Conservation (phyloP, 2,888 invertebrate genomes). For the Caenorhabditis sp. region DNA sequence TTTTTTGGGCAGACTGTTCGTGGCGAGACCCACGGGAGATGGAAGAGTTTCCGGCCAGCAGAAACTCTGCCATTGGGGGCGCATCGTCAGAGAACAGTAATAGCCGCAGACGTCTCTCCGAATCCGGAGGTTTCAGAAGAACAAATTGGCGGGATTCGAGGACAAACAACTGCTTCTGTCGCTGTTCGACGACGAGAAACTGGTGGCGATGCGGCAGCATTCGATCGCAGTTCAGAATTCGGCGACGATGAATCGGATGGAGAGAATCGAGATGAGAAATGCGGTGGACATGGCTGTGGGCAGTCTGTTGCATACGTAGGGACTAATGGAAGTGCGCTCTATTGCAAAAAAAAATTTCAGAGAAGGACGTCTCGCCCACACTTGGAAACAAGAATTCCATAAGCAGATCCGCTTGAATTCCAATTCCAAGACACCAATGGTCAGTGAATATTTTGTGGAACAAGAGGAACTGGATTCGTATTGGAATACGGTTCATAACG, state of each 20-base stretch:
- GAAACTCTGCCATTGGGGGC: too few relatives aligned
- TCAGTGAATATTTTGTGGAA: slow-evolving; percentile 27
- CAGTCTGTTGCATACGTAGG: slow-evolving; percentile 46
- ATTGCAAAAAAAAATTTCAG: too few relatives aligned
- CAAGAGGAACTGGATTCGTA: slow-evolving; percentile 31
- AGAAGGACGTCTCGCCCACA: slow-evolving; percentile 36
- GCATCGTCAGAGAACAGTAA: too few relatives aligned
- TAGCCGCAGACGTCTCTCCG: too few relatives aligned
- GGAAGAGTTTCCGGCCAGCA: too few relatives aligned
- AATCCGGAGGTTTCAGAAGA: slow-evolving; percentile 41
- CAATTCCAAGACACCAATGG: not conserved
- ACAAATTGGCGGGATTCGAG: slow-evolving; percentile 41
- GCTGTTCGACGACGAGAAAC: slow-evolving; percentile 45
- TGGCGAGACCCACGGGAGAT: too few relatives aligned
- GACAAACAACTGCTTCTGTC: slow-evolving; percentile 28
- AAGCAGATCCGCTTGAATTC: not conserved
- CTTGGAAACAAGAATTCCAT: slow-evolving; percentile 49
- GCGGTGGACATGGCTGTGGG: slow-evolving; percentile 37
- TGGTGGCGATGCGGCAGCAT: slow-evolving; percentile 41
- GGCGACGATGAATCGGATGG: slow-evolving; percentile 2
- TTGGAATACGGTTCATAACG: slow-evolving; percentile 17
- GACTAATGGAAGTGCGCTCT: not conserved
- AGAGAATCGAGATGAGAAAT: slow-evolving; percentile 7
- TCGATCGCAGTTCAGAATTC: slow-evolving; percentile 32
- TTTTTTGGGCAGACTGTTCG: too few relatives aligned